These are phyloP conservation scores for Calidris pugnax DNA, from an alignment of 2,113 vertebrate genomes.

Conservation along the genomic window DNA sequence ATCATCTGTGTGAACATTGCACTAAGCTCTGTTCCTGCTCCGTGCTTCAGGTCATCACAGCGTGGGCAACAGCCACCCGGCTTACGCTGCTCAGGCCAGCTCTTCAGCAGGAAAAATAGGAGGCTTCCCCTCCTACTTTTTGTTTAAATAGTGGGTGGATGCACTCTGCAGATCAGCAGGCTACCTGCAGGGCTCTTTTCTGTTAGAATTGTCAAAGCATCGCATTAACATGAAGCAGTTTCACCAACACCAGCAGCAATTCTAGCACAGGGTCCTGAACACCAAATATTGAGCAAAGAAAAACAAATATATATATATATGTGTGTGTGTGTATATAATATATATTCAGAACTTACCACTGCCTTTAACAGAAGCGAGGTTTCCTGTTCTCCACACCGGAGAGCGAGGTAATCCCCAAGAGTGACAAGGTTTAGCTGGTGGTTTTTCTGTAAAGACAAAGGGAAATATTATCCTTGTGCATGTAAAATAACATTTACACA, in stretches of 20 bases:
- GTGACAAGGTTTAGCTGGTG: neutral
- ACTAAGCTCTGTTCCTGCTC: fast-evolving
- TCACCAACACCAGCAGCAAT: neutral
- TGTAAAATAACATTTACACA: neutral
- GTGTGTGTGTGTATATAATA: neutral
- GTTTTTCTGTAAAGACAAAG: neutral
- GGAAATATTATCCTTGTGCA: neutral
- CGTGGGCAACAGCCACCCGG: fast-evolving
- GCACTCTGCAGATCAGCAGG: neutral
- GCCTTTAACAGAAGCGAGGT: neutral
- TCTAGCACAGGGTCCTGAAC: neutral
- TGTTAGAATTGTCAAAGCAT: neutral
- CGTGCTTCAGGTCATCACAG: fast-evolving
- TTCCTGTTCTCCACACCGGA: neutral
- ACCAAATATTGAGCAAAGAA: neutral
- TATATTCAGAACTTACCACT: neutral
- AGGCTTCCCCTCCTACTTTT: neutral
- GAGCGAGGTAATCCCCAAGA: neutral
- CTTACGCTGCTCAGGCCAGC: neutral
- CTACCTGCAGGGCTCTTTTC: neutral
- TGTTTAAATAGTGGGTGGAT: neutral
- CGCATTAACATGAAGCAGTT: neutral
- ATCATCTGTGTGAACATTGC: neutral
- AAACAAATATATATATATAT: no score
- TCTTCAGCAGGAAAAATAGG: neutral